These are phyloP conservation scores for Centropus bengalensis DNA, from an alignment of 2,113 vertebrate species.

Conservation along the genomic window DNA sequence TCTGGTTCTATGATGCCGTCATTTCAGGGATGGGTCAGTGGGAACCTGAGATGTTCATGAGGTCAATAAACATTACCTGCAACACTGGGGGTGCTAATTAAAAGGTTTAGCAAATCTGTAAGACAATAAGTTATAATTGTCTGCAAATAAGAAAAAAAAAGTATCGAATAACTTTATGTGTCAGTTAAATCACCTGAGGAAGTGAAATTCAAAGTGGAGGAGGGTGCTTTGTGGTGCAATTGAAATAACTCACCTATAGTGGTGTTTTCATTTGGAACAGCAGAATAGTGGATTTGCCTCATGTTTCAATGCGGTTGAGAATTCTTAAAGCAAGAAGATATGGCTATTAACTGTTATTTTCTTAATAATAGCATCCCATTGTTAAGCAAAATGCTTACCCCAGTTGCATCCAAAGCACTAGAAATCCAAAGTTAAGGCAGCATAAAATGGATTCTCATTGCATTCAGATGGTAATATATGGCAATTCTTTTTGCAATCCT, in stretches of 20 bases:
- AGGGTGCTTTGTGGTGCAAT: not conserved
- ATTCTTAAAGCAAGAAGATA: conserved; percentile 45
- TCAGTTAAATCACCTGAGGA: not conserved
- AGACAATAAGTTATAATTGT: not conserved
- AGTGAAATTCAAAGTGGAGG: not conserved
- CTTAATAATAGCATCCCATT: conserved; percentile 52
- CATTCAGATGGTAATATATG: not conserved
- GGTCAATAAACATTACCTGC: not conserved
- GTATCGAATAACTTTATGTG: not conserved
- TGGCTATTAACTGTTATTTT: conserved; percentile 64
- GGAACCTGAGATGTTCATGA: not conserved
- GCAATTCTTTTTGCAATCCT: not conserved
- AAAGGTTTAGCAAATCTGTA: not conserved
- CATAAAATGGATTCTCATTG: conserved; percentile 43
- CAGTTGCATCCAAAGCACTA: conserved; percentile 18
- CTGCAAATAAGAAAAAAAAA: not conserved
- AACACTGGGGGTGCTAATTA: not conserved
- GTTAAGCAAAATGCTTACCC: conserved; percentile 48
- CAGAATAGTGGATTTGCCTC: conserved; percentile 33
- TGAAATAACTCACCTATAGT: conserved; percentile 13
- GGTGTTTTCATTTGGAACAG: conserved; percentile 5
- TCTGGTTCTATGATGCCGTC: not conserved
- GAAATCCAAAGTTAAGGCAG: conserved; percentile 50
- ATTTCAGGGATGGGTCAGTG: not conserved
- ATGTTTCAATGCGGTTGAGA: not conserved